These are phyloP conservation scores for Agapostemon virescens DNA, from an alignment of 2,888 invertebrate genomes.

Conservation along the genomic window DNA sequence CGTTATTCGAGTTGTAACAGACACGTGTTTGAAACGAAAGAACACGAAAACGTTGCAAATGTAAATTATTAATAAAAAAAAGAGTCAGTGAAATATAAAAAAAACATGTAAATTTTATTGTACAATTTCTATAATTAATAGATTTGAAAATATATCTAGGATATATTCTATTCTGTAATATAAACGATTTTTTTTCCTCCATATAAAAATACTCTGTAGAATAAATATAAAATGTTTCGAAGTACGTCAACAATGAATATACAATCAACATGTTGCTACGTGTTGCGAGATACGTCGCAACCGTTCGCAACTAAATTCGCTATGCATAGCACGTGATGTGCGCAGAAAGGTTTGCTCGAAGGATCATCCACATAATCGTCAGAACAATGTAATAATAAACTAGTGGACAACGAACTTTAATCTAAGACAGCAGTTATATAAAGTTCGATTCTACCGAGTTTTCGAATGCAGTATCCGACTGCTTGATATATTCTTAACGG, in stretches of 20 bases:
- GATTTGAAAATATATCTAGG: neutral
- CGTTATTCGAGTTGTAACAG: slow-evolving; percentile 80
- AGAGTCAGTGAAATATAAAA: neutral
- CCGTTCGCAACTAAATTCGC: too few species aligned
- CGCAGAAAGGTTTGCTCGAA: too few species aligned
- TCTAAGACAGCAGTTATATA: too few species aligned
- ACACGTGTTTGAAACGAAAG: slow-evolving; percentile 38
- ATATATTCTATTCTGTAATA: neutral
- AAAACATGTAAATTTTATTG: slow-evolving; percentile 8
- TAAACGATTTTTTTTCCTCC: too few species aligned
- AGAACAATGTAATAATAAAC: too few species aligned
- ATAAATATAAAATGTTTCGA: neutral
- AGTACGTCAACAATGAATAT: neutral
- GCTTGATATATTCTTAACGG: too few species aligned
- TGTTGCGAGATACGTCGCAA: too few species aligned
- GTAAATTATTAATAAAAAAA: neutral
- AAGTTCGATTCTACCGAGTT: too few species aligned
- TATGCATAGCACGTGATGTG: too few species aligned
- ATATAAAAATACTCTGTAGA: neutral
- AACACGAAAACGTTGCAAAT: neutral
- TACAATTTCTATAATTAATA: slow-evolving; percentile 9
- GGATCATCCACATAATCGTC: too few species aligned
- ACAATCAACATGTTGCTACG: slow-evolving; percentile 1
- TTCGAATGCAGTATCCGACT: too few species aligned
- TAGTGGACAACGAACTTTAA: too few species aligned